Evolutionary conservation across 1,140 invertebrate species (phyloP).

Genomic region (Aricia agestis): DNA sequence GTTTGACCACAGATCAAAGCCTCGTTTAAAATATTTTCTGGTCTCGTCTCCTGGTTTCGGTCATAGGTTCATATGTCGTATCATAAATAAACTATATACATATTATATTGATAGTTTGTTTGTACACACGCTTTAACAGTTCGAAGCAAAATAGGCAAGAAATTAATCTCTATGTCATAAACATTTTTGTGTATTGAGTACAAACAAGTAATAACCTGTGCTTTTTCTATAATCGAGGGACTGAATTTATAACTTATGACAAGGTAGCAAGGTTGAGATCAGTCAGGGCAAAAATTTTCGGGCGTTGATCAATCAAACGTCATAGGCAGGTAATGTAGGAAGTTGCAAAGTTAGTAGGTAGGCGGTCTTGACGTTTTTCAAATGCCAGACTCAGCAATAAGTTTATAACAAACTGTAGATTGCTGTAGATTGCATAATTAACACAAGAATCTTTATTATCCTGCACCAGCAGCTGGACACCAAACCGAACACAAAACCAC

Average conservation of each 20-base stretch:
- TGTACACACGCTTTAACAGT: too few species aligned
- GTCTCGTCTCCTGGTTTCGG: too few species aligned
- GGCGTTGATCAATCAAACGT: constrained; percentile 33
- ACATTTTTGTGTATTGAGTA: neutral
- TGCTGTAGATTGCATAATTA: too few species aligned
- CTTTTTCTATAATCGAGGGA: neutral
- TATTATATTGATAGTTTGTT: too few species aligned
- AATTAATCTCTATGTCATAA: neutral
- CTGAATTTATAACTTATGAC: neutral
- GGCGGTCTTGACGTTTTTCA: constrained; percentile 5
- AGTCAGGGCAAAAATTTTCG: neutral
- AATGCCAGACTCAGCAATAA: neutral
- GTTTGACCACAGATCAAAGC: too few species aligned
- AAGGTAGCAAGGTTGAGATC: neutral
- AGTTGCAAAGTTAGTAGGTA: constrained; percentile 13
- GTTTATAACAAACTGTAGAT: neutral
- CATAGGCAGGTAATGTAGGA: constrained; percentile 30
- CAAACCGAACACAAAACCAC: too few species aligned
- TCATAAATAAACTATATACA: too few species aligned
- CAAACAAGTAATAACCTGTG: neutral
- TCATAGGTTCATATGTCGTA: too few species aligned
- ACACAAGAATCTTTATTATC: too few species aligned
- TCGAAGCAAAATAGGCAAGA: too few species aligned
- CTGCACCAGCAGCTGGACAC: too few species aligned
- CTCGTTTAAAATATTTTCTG: too few species aligned